These are phyloP conservation scores for Aspidoscelis tigris DNA, from an alignment of 2,113 vertebrate genomes.

Conservation along the genomic window DNA sequence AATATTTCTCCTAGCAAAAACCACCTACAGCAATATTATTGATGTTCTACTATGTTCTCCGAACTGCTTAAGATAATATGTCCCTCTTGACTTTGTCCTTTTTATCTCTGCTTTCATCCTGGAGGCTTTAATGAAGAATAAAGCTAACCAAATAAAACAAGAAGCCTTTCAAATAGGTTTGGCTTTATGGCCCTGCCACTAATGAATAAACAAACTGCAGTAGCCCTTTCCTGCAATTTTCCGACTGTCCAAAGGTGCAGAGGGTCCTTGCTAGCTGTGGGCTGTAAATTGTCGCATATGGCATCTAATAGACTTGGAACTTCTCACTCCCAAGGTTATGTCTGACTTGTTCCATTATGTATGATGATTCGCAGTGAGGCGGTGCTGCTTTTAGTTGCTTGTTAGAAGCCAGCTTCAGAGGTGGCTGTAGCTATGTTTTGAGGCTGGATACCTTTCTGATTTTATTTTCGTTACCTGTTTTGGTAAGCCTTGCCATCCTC, in stretches of 20 bases:
- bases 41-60: slow-evolving; percentile 43
- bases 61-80: slow-evolving; percentile 45
- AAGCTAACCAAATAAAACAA: slow-evolving; percentile 38
- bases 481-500: too few relatives aligned
- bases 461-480: too few relatives aligned
- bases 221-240: slow-evolving; percentile 47
- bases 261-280: slow-evolving; percentile 42
- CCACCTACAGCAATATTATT: slow-evolving; percentile 36
- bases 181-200: slow-evolving; percentile 23
- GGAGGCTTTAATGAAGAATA: slow-evolving; percentile 44
- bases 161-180: slow-evolving; percentile 36
- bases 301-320: slow-evolving; percentile 46
- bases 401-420: slow-evolving; percentile 21
- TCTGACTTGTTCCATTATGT: slow-evolving; percentile 21
- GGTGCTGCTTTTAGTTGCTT: slow-evolving; percentile 29
- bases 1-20: slow-evolving; percentile 7
- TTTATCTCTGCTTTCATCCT: slow-evolving; percentile 23
- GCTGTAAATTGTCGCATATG: slow-evolving; percentile 55
- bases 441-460: too few relatives aligned
- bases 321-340: slow-evolving; percentile 46
- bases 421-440: slow-evolving; percentile 21
- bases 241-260: slow-evolving; percentile 37
- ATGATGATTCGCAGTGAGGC: slow-evolving; percentile 29
- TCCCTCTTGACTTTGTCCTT: slow-evolving; percentile 41
- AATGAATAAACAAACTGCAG: slow-evolving; percentile 49